Base-by-base conservation (phyloP, 2,888 invertebrate species). In the Amiota mariae region DNA sequence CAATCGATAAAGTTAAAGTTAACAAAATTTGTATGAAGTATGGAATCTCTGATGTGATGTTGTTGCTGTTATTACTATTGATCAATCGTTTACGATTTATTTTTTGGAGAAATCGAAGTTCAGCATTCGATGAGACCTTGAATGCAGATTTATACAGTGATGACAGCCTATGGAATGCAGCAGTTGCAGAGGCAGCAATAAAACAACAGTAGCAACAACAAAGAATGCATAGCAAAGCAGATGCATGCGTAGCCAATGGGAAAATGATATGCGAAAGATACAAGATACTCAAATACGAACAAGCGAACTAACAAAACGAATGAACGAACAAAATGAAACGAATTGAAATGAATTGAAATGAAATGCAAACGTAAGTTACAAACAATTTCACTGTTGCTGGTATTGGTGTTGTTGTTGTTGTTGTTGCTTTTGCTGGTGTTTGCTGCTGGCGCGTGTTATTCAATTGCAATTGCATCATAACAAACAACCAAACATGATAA, bases 381-480 rank as follows among this genome's bases (percentile, higher is more conserved):
- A 49, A 20, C 54, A 71, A 49, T 83, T 81, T 83, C 84, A 75
- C 85, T 83, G 75, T 61, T 54, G 24, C n/a, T 51, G 2, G 36
- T 36, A 6, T 36, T 54, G 54, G 13, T 36, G 49, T 61, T 47
- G 13, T 24, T 47, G n/a, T n/a, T n/a, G n/a, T 15, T 57, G 15
- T 46, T 46, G 54, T 49, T 47, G 54, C 63, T 15, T 64, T 59
- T 72, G 71, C 47, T 46, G 47, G 9, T 20, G 46, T 36, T 57
- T 20, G 70, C 51, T 72, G 75, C 67, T 75, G 76, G 54, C 46
- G 36, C 70, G 46, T 79, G 77, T 87, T 83, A 85, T 81, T 81
- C 84, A 86, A 85, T 85, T 79, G 82, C 78, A 78, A 70, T 86
- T 86, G 87, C 87, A 86, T 86, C 87, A 86, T 82, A 81, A 18